Percentiles rank a stretch among this genome's conserved stretches.
phyloP scores from a whole-genome alignment of 37 sponge, comb jelly and placozoan species.

The Oscarella lobularis region DNA sequence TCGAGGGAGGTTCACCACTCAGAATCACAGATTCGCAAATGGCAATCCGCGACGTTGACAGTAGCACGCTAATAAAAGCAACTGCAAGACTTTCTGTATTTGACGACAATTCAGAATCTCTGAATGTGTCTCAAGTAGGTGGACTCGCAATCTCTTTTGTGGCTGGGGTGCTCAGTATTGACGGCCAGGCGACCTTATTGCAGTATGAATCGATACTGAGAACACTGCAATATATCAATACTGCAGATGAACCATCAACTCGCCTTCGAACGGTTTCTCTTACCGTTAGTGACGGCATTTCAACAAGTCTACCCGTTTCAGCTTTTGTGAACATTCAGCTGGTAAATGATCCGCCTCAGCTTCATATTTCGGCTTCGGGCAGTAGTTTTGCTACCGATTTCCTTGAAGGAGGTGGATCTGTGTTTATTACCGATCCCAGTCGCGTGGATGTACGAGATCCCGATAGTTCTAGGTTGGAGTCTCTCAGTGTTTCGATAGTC shows the following conservation, averaged over 20 bases:
- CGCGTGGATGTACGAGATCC: conserved; percentile 12
- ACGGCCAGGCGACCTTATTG: neutral
- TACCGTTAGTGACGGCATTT: neutral
- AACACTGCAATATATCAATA: neutral
- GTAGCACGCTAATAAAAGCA: neutral
- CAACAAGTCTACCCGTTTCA: neutral
- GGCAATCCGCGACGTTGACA: neutral
- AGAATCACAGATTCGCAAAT: neutral
- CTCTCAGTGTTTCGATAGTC: conserved; percentile 13
- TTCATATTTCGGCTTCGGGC: conserved; percentile 12
- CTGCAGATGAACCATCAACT: conserved; percentile 4
- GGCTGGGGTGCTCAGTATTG: neutral
- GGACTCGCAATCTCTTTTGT: too few relatives aligned
- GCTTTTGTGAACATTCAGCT: neutral
- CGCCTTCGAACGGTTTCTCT: neutral
- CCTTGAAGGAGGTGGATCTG: conserved; percentile 8
- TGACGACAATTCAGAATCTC: neutral
- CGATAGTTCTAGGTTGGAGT: neutral
- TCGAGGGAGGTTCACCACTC: neutral
- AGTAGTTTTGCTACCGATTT: conserved; percentile 21
- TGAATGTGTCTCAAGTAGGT: too few relatives aligned
- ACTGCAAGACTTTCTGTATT: neutral
- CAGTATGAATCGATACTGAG: neutral
- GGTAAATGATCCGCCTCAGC: conserved; percentile 26
- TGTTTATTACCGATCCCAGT: conserved; percentile 11